phyloP scores from a whole-genome alignment of 2,888 invertebrate species.

The Dugesia japonica region DNA sequence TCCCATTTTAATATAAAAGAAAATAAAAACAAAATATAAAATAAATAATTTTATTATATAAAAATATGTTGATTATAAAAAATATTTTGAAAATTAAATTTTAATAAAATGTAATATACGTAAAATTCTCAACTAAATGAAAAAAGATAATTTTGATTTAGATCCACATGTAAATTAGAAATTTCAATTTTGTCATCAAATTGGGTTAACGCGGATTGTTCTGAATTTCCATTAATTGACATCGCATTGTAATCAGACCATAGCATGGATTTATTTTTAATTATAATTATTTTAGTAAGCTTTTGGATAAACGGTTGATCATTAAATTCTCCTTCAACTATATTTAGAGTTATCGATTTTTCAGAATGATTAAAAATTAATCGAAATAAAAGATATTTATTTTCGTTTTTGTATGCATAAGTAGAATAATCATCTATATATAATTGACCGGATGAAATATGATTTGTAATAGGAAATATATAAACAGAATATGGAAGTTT shows the following conservation, averaged over 20 bases:
- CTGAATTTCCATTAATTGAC: not conserved
- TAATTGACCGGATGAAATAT: not conserved
- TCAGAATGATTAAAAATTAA: not conserved
- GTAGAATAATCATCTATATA: not conserved
- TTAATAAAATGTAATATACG: too few species aligned
- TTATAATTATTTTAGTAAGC: not conserved
- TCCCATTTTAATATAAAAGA: too few species aligned
- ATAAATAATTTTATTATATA: too few species aligned
- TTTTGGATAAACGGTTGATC: not conserved
- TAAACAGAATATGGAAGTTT: not conserved
- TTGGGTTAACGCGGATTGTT: not conserved
- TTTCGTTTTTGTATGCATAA: not conserved
- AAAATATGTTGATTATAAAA: too few species aligned
- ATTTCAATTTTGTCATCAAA: not conserved
- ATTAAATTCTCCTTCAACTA: not conserved
- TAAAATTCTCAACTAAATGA: too few species aligned
- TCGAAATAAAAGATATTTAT: not conserved
- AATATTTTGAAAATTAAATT: too few species aligned
- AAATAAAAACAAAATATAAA: too few species aligned
- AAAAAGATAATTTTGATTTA: not conserved
- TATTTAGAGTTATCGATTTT: not conserved
- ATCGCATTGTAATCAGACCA: not conserved
- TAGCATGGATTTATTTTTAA: constrained; percentile 1
- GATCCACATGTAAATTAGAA: not conserved
- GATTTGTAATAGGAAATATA: not conserved